Conservation (phyloP, 2,888 invertebrate genomes). For the Drymonia ruficornis region DNA sequence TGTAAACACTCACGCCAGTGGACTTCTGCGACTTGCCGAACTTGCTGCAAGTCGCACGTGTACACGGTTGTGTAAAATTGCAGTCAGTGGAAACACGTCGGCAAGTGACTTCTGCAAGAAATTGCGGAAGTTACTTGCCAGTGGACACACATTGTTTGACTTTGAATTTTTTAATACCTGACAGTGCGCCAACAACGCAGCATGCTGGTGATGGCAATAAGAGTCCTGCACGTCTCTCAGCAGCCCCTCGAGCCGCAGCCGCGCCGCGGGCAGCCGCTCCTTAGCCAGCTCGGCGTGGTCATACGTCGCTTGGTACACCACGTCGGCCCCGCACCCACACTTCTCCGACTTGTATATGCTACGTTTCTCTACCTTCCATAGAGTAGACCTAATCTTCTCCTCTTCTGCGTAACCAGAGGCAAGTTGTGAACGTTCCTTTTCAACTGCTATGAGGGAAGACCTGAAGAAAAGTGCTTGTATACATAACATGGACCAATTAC, state of each 20-base stretch:
- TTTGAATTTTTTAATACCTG: conserved; percentile 67
- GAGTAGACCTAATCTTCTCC: conserved; percentile 50
- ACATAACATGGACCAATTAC: too few species aligned
- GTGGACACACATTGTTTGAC: too few species aligned
- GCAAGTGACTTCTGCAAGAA: too few species aligned
- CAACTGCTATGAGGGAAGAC: conserved; percentile 67
- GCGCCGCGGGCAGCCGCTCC: conserved; percentile 62
- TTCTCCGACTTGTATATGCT: conserved; percentile 42
- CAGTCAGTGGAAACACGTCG: too few species aligned
- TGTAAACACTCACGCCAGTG: too few species aligned
- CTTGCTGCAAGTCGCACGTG: too few species aligned
- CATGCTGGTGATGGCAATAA: conserved; percentile 73
- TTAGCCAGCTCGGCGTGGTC: conserved; percentile 63
- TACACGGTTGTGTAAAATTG: too few species aligned
- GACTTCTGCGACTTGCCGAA: too few species aligned
- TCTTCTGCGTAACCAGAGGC: conserved; percentile 58
- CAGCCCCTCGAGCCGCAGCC: conserved; percentile 60
- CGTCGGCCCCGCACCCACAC: conserved; percentile 60
- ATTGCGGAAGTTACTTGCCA: too few species aligned
- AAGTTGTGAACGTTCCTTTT: conserved; percentile 59
- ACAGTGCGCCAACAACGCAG: conserved; percentile 65
- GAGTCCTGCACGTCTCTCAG: conserved; percentile 68
- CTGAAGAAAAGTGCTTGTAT: conserved; percentile 38
- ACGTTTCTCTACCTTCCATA: conserved; percentile 68
- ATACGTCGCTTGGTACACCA: conserved; percentile 52